Evolutionary conservation across 2,113 vertebrate species (phyloP), one percentile per base, ranked within the genome.

Genomic region (Pelusios castaneus): DNA sequence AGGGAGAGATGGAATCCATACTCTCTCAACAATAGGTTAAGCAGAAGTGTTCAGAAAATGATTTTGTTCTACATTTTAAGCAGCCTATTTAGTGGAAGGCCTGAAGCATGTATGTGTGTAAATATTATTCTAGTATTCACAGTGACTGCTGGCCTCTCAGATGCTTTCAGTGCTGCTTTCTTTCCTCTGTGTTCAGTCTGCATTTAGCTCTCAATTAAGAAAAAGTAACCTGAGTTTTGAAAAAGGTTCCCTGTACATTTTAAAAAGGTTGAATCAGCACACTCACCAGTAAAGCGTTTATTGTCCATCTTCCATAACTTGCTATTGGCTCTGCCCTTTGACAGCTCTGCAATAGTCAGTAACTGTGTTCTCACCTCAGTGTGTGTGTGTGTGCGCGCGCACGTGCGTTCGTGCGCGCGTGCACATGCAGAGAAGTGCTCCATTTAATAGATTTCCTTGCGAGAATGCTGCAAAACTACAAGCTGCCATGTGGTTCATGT

Each of bases 401-500:
- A n/a, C n/a, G n/a, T n/a, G n/a, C n/a, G n/a, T n/a, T n/a, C n/a
- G n/a, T n/a, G n/a, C n/a, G n/a, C n/a, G n/a, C n/a, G n/a, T n/a
- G n/a, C n/a, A 87, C 92, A 13, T 1, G 7, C 75, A 58, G 87
- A 58, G 29, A 91, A 80, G 56, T 84, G 17, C 52, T 85, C 90
- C 89, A 49, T 83, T 58, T 54, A 25, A 1, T 80, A 31, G 34
- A 67, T 87, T 88, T 24, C 87, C 92, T 73, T 63, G 89, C 91
- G 84, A 89, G 84, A 92, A 60, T 81, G 79, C 94, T 93, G 77
- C 90, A 80, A 63, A 92, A 86, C 93, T 94, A 27, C 79, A 2
- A 85, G 84, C 87, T 94, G 86, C 91, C 56, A 88, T 77, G 83
- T 97, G 91, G 12, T 92, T 96, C 89, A 86, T 90, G 38, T 92